Conservation (phyloP, 2,797 vertebrate species). For the Spheniscus humboldti region DNA sequence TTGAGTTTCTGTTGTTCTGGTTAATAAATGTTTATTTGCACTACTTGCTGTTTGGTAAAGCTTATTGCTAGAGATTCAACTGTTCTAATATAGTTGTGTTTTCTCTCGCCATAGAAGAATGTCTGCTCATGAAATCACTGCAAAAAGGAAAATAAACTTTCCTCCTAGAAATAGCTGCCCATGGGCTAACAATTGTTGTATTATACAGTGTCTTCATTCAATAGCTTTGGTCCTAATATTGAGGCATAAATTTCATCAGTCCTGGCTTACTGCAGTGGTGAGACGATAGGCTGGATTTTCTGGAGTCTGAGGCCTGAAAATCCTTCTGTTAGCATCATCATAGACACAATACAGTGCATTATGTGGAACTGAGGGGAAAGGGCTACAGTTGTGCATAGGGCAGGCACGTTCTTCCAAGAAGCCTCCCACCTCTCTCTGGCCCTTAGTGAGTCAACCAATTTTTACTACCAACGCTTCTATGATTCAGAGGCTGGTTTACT, state of each 20-base stretch:
- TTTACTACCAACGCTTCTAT: background rate
- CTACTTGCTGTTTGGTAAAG: background rate
- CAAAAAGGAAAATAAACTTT: background rate
- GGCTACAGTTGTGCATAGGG: background rate
- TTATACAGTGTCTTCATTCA: background rate
- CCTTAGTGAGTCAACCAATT: background rate
- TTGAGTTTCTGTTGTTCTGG: background rate
- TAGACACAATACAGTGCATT: background rate
- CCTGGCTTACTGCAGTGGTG: background rate
- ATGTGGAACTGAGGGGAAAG: background rate
- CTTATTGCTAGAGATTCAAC: background rate
- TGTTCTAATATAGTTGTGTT: background rate
- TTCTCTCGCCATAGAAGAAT: background rate
- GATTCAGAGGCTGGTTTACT: background rate
- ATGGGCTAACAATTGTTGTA: background rate
- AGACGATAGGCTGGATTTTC: background rate
- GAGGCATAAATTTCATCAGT: background rate
- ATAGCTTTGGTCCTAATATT: background rate
- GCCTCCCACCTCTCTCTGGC: background rate
- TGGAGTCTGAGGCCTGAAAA: background rate
- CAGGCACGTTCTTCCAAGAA: background rate
- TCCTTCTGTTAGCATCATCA: background rate
- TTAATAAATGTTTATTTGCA: background rate
- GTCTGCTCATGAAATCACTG: background rate
- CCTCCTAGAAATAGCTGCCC: background rate